These are phyloP conservation scores for Tinea pellionella DNA, from an alignment of 2,888 invertebrate species.

Conservation along the genomic window DNA sequence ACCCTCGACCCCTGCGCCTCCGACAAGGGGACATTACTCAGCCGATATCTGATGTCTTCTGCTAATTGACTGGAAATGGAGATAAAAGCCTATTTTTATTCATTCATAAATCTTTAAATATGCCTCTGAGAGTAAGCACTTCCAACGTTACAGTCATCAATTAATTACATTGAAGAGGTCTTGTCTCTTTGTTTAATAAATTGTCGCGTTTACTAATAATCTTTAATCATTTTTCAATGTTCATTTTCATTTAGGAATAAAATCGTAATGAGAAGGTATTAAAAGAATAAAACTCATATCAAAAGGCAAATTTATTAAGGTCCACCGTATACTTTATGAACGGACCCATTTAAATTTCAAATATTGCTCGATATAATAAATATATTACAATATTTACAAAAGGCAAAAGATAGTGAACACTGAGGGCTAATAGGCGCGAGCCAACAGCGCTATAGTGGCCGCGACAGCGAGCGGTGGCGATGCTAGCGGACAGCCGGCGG, in stretches of 20 bases:
- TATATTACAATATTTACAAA: constrained; percentile 67
- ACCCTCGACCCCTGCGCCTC: not conserved
- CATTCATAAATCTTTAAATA: constrained; percentile 39
- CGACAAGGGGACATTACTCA: constrained; percentile 42
- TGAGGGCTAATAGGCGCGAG: constrained; percentile 50
- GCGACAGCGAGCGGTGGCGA: constrained; percentile 31
- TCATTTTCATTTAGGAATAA: not conserved
- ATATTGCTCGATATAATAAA: constrained; percentile 45
- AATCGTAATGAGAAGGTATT: not conserved
- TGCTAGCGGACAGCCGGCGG: constrained; percentile 31
- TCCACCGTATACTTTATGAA: constrained; percentile 67
- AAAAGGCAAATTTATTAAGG: constrained; percentile 67
- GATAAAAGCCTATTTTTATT: constrained; percentile 57
- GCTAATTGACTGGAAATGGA: constrained; percentile 66
- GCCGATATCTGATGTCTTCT: constrained; percentile 55
- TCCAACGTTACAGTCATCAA: not conserved
- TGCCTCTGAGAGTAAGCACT: not conserved
- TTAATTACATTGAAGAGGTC: constrained; percentile 1
- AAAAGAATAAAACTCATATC: constrained; percentile 23
- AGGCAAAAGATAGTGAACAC: constrained; percentile 48
- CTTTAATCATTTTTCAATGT: not conserved
- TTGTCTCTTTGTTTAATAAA: not conserved
- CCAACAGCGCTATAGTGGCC: constrained; percentile 43
- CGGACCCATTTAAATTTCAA: constrained; percentile 66
- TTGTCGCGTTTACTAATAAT: not conserved